Percentiles rank a stretch among this genome's conserved stretches.
Evolutionary conservation across 2,113 vertebrate species (phyloP).

Genomic region (Perognathus longimembris): DNA sequence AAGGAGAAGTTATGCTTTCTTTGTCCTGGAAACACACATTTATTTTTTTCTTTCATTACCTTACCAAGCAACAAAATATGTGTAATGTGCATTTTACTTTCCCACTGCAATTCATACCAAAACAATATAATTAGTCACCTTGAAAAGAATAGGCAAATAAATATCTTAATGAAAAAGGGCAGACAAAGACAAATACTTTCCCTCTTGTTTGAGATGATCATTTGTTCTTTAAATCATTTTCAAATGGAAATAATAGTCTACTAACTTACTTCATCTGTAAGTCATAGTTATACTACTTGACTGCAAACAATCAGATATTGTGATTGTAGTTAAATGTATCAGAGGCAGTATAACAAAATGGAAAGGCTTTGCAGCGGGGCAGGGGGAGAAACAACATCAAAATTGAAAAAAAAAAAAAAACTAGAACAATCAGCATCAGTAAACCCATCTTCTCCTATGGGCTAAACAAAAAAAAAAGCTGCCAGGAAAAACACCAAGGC

Average conservation of each 20-base stretch:
- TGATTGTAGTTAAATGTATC: neutral
- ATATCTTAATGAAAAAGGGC: slow-evolving; percentile 3
- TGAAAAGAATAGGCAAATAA: slow-evolving; percentile 42
- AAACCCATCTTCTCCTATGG: neutral
- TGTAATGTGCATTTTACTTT: slow-evolving; percentile 58
- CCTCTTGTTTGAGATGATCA: slow-evolving; percentile 21
- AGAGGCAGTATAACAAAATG: neutral
- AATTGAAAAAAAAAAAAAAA: too few species aligned
- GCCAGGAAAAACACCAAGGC: neutral
- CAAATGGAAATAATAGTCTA: slow-evolving; percentile 13
- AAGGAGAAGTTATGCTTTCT: slow-evolving; percentile 3
- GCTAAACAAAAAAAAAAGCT: slow-evolving; percentile 32
- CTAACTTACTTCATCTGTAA: slow-evolving; percentile 29
- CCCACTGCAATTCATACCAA: slow-evolving; percentile 14
- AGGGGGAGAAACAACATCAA: neutral
- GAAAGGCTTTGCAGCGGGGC: neutral
- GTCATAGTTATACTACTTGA: neutral
- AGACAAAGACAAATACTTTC: neutral
- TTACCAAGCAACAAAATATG: slow-evolving; percentile 13
- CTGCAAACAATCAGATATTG: slow-evolving; percentile 12
- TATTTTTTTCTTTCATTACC: slow-evolving; percentile 33
- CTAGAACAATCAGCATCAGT: neutral
- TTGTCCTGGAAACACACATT: slow-evolving; percentile 40
- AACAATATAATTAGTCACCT: slow-evolving; percentile 23
- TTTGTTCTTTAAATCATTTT: neutral